phyloP scores from a whole-genome alignment of 1,140 invertebrate species.

The Ectropis grisescens region DNA sequence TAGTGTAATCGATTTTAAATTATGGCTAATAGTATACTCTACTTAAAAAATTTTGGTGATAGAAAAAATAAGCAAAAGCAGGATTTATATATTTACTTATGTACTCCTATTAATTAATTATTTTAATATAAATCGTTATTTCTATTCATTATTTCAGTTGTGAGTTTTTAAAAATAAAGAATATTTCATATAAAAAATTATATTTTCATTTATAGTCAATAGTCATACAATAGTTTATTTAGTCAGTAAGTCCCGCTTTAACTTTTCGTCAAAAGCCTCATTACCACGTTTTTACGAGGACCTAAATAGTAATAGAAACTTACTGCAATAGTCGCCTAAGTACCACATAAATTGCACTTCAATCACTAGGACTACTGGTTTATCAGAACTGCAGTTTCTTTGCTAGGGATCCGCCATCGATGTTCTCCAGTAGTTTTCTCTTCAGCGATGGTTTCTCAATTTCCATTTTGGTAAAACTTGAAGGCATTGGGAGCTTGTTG shows the following conservation, averaged over 20 bases:
- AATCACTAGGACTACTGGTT: too few relatives aligned
- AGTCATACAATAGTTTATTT: too few relatives aligned
- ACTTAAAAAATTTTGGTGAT: constrained; percentile 18
- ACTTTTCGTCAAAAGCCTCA: too few relatives aligned
- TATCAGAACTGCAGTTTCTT: constrained; percentile 76
- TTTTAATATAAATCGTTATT: constrained; percentile 13
- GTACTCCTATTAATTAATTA: too few relatives aligned
- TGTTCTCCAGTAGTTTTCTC: constrained; percentile 79
- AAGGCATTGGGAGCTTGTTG: constrained; percentile 84
- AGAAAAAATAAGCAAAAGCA: constrained; percentile 14
- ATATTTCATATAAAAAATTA: constrained; percentile 24
- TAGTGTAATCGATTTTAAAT: too few relatives aligned
- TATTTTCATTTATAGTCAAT: constrained; percentile 26
- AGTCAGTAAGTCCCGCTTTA: too few relatives aligned
- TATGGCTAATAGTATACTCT: too few relatives aligned
- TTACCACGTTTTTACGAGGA: too few relatives aligned
- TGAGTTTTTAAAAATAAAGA: constrained; percentile 12
- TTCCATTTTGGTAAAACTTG: constrained; percentile 71
- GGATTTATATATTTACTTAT: constrained; percentile 19
- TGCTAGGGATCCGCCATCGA: constrained; percentile 77
- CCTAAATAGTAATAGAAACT: too few relatives aligned
- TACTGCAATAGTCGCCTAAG: too few relatives aligned
- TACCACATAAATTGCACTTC: too few relatives aligned
- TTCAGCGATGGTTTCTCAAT: constrained; percentile 80
- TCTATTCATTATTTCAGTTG: constrained; percentile 11